Conservation (phyloP, 1,140 invertebrate genomes). For the Idris sp. region DNA sequence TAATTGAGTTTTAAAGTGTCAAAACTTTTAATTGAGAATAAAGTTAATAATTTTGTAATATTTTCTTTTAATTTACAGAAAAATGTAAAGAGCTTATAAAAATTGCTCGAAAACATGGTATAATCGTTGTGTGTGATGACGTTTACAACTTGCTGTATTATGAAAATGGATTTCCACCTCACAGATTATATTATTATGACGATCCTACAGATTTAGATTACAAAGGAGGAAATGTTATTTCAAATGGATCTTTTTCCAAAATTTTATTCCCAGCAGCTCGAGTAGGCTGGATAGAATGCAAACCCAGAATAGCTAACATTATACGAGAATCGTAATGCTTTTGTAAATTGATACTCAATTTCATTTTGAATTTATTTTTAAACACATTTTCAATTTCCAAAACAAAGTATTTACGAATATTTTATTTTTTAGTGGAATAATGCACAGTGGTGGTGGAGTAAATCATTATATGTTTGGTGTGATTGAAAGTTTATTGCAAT, state of each 20-base stretch:
- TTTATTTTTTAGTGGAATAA: conserved; percentile 76
- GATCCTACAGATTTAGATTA: conserved; percentile 71
- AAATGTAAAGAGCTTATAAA: conserved; percentile 77
- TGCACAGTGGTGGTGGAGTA: conserved; percentile 80
- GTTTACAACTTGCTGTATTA: conserved; percentile 84
- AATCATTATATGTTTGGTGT: conserved; percentile 82
- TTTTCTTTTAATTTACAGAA: conserved; percentile 64
- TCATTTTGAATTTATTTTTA: no score
- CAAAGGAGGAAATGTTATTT: conserved; percentile 80
- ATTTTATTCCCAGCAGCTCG: conserved; percentile 82
- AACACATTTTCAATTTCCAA: no score
- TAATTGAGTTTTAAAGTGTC: no score
- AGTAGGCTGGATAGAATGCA: conserved; percentile 83
- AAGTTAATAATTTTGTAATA: no score
- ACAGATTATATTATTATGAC: conserved; percentile 80
- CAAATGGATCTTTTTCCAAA: conserved; percentile 84
- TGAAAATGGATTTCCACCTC: conserved; percentile 73
- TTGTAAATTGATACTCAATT: no score
- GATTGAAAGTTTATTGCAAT: conserved; percentile 78
- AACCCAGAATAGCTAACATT: conserved; percentile 74
- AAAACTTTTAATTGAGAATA: no score
- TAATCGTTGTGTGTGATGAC: conserved; percentile 82
- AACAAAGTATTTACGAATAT: no score
- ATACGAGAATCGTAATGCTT: conserved; percentile 76
- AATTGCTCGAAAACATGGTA: conserved; percentile 80